phyloP scores from a whole-genome alignment of 2,113 vertebrate species.

The Mustelus asterias region DNA sequence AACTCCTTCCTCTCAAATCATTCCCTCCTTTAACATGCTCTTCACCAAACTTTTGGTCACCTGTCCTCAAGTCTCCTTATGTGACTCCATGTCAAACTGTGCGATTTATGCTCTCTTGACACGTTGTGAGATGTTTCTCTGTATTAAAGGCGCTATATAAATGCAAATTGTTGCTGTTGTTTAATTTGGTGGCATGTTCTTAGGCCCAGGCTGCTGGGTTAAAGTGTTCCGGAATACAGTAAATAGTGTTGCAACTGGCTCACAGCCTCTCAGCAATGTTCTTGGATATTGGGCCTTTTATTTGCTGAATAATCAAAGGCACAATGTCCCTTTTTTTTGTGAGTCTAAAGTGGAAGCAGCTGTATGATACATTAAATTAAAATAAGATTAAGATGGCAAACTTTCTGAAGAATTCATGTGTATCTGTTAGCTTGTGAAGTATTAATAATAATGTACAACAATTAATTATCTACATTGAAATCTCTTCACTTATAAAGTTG shows the following conservation, averaged over 20 bases:
- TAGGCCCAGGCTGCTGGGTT: neutral
- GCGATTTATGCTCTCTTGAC: neutral
- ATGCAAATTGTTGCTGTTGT: neutral
- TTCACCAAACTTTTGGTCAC: neutral
- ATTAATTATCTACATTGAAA: conserved; percentile 16
- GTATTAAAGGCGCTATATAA: neutral
- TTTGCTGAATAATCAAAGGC: neutral
- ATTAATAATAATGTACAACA: conserved; percentile 28
- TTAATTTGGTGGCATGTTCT: neutral
- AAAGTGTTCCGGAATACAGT: neutral
- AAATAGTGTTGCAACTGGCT: neutral
- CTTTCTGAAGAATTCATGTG: neutral
- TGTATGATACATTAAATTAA: neutral
- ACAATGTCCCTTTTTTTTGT: neutral
- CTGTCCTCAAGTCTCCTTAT: neutral
- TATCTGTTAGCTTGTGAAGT: neutral
- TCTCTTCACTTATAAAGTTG: neutral
- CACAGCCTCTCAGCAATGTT: neutral
- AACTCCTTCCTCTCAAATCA: neutral
- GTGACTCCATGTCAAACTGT: neutral
- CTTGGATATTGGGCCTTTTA: neutral
- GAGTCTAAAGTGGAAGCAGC: neutral
- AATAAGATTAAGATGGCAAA: neutral
- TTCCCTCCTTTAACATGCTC: neutral
- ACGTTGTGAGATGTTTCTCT: too few species aligned